Conservation (phyloP, 1,140 invertebrate species). For the Temnothorax longispinosus region DNA sequence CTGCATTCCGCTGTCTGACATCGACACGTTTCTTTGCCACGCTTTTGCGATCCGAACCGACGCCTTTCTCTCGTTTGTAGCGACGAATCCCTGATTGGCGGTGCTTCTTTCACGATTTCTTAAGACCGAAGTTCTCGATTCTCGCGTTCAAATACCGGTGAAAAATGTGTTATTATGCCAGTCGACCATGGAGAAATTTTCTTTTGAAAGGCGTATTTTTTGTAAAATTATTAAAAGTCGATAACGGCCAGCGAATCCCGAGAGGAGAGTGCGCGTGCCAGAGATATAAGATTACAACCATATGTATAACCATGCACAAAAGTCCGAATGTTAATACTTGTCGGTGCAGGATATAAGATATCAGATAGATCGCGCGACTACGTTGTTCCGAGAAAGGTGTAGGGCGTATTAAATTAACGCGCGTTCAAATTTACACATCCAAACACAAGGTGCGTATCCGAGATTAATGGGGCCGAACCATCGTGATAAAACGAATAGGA, state of each 20-base stretch:
- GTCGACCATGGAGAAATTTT: background rate
- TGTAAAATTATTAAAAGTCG: background rate
- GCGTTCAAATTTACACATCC: slow-evolving; percentile 58
- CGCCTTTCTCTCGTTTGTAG: slow-evolving; percentile 53
- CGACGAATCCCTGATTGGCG: slow-evolving; percentile 38
- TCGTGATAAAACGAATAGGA: slow-evolving; percentile 59
- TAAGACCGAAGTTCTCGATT: background rate
- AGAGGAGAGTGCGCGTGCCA: background rate
- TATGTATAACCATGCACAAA: background rate
- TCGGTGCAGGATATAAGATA: slow-evolving; percentile 17
- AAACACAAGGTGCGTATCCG: slow-evolving; percentile 58
- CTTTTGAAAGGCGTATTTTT: background rate
- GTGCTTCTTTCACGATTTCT: slow-evolving; percentile 28
- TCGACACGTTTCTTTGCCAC: slow-evolving; percentile 57
- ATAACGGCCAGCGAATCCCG: background rate
- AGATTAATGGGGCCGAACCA: slow-evolving; percentile 45
- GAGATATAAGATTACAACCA: background rate
- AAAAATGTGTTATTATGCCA: background rate
- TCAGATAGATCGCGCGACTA: slow-evolving; percentile 43
- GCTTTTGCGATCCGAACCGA: slow-evolving; percentile 28
- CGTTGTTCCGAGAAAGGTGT: slow-evolving; percentile 52
- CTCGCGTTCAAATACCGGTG: background rate
- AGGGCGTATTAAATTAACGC: slow-evolving; percentile 56
- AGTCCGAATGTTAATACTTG: slow-evolving; percentile 2
- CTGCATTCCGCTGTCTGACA: slow-evolving; percentile 41